A percentile compares a stretch with the other conserved stretches of the same genome.
These are phyloP conservation scores for Scaeva pyrastri DNA, from an alignment of 2,888 invertebrate species.

Conservation along the genomic window DNA sequence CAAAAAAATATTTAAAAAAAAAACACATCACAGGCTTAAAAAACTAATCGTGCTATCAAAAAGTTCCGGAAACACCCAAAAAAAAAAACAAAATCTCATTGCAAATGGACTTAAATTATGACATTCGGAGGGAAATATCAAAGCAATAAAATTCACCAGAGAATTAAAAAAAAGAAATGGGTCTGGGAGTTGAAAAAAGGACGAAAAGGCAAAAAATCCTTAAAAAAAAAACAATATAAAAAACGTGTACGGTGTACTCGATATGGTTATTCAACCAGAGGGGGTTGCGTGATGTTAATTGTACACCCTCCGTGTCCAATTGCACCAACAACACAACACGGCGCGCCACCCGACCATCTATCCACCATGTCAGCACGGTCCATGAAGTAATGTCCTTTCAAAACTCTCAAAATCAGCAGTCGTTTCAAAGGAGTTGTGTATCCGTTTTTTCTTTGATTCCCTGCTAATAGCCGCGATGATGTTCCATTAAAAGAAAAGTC, in stretches of 20 bases:
- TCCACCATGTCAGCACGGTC: conserved; percentile 19
- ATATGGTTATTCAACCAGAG: conserved; percentile 37
- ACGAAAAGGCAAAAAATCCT: not conserved
- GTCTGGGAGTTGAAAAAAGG: not conserved
- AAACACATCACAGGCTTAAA: conserved; percentile 6
- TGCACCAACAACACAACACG: conserved; percentile 43
- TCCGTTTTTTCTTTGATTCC: conserved; percentile 17
- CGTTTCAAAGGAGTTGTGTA: conserved; percentile 58
- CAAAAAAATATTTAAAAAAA: conserved; percentile 1
- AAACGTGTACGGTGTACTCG: conserved; percentile 34
- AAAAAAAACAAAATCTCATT: conserved; percentile 45
- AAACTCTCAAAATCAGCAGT: conserved; percentile 43
- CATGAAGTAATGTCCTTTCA: conserved; percentile 69
- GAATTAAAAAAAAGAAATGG: conserved; percentile 58
- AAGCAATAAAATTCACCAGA: conserved; percentile 73
- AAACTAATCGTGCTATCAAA: conserved; percentile 65
- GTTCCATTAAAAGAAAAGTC: conserved; percentile 50
- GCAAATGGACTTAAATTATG: conserved; percentile 62
- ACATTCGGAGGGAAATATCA: conserved; percentile 71
- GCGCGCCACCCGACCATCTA: too few relatives aligned
- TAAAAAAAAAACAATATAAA: conserved; percentile 24
- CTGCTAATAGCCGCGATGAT: conserved; percentile 46
- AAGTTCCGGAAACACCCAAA: conserved; percentile 54
- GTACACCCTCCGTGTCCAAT: conserved; percentile 74
- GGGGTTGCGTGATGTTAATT: conserved; percentile 66